phyloP scores from a whole-genome alignment of 2,113 vertebrate species.

The Mystacornis crossleyi region DNA sequence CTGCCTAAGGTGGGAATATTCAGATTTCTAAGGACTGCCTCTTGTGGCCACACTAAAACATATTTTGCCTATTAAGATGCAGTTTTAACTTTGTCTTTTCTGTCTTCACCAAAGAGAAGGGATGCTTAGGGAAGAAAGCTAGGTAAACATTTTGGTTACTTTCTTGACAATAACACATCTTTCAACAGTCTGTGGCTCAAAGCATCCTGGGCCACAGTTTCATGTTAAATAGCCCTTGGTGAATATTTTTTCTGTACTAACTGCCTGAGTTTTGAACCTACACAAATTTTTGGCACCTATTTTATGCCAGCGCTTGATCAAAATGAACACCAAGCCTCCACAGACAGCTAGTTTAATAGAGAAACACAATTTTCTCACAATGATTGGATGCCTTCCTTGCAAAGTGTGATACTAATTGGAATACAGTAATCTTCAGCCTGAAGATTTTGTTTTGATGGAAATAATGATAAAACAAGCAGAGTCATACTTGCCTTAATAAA shows the following conservation, averaged over 20 bases:
- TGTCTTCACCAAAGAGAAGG: not conserved
- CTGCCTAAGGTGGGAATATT: not conserved
- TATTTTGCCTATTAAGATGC: not conserved
- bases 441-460: not conserved
- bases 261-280: not conserved
- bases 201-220: not conserved
- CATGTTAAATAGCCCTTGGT: not conserved
- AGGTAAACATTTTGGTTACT: not conserved
- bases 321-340: not conserved
- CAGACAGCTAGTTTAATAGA: not conserved
- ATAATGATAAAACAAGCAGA: not conserved
- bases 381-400: not conserved
- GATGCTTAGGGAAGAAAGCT: not conserved
- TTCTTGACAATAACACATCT: not conserved
- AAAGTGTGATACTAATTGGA: not conserved
- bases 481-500: constrained; percentile 16
- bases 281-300: not conserved
- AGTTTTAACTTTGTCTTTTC: not conserved
- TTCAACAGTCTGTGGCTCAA: not conserved
- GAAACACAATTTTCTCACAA: not conserved
- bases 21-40: not conserved
- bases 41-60: not conserved
- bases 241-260: not conserved
- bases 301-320: not conserved
- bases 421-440: not conserved